Evolutionary conservation across 2,797 vertebrate genomes (phyloP), one percentile per base, ranked within the genome.

Genomic region (Salmo trutta): DNA sequence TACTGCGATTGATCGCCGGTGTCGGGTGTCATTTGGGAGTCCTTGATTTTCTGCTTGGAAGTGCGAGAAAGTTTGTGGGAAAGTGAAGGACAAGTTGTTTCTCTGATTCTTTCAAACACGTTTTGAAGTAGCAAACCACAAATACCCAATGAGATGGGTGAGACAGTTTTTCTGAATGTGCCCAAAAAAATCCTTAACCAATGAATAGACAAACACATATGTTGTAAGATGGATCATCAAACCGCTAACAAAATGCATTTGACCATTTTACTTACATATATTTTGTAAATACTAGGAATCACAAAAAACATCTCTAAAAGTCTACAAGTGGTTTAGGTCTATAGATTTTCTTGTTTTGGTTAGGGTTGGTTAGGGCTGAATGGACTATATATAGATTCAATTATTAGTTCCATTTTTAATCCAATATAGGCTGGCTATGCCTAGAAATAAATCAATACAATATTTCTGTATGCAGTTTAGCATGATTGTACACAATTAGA

Each of bases 11-110:
- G 82, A 87, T 88, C 81, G 82, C 86, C 75, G 91, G 93, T 94
- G 92, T 94, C 92, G 90, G 90, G 89, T 94, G 92, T 93, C 91
- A 80, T 87, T 47, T 47, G 24, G 24, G 21, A 77, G 73, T 17
- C 53, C 53, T 17, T 47, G 41, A 47, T 70, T 81, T 72, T 77
- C 51, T 82, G 75, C 69, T 75, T 84, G 73, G 36, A 71, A 31
- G 36, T 17, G 76, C 41, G 12, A 41, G 7, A 51, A 83, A 75
- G 78, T 64, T 75, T 53, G 27, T 51, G 59, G 31, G 66, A 16
- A 17, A 47, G 16, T 24, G 64, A 71, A 64, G 2, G 41, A 47
- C 41, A 47, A 47, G 41, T 12, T 47, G 41, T 47, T 66, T 66
- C 4, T 29, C 14, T 33, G 17, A 33, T 33, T 31, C 6, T 17